Evolutionary conservation across 2,797 vertebrate species (phyloP).

Genomic region (Pangasius sanitwongsei): DNA sequence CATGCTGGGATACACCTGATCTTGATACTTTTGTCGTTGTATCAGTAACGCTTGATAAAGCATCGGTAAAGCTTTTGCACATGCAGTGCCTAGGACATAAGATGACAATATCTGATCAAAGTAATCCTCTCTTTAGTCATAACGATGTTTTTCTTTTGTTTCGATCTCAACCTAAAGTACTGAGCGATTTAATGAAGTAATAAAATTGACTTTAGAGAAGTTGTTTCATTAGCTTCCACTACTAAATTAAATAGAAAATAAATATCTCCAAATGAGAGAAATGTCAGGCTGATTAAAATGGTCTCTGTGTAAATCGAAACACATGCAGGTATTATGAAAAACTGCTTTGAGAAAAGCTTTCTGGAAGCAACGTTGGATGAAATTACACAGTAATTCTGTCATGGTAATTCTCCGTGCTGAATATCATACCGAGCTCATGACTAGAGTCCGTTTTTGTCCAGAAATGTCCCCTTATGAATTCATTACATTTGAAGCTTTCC

Average conservation of each 20-base stretch:
- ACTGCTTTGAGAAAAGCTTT: not conserved
- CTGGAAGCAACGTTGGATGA: not conserved
- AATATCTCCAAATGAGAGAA: not conserved
- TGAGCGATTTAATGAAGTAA: not conserved
- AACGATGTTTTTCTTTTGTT: not conserved
- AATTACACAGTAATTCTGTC: not conserved
- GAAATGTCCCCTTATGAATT: not conserved
- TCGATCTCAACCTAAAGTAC: not conserved
- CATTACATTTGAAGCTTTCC: slow-evolving; percentile 9
- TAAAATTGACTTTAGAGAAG: not conserved
- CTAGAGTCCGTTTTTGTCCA: not conserved
- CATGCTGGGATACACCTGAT: slow-evolving; percentile 62
- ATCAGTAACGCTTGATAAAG: not conserved
- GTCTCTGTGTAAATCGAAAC: not conserved
- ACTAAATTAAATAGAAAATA: not conserved
- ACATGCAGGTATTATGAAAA: not conserved
- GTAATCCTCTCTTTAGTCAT: not conserved
- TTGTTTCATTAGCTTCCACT: not conserved
- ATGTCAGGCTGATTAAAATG: not conserved
- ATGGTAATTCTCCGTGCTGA: not conserved
- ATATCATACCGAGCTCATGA: not conserved
- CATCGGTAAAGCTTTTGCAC: not conserved
- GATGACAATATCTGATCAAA: no score
- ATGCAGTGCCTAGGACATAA: not conserved
- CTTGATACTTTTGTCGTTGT: not conserved